Base-by-base conservation (phyloP, 2,113 vertebrate species). In the Aegotheles bennettii region DNA sequence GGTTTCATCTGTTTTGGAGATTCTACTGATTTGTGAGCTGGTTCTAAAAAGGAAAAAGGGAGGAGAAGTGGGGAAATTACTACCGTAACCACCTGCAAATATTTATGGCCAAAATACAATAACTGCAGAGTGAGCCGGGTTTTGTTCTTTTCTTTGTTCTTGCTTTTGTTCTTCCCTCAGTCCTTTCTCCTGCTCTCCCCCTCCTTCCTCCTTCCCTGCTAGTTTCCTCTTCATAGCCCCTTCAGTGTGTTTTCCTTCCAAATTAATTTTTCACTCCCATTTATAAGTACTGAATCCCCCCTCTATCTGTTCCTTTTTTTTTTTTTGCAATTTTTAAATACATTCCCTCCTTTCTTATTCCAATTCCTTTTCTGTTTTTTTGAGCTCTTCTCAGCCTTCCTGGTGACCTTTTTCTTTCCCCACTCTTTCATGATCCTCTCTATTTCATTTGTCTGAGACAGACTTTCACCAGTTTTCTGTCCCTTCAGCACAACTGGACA, bases 51-150 rank as follows among this genome's bases (percentile, higher is more conserved):
- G 26, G 33, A 82, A 87, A 78, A 60, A 31, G 57, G 89, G 80
- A 81, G 84, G 74, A 91, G 70, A 89, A 87, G 28, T 54, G 53
- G 20, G 23, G 61, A 89, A 95, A 91, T 83, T 91, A 93, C 81
- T 87, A 87, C 90, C 79, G 78, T 73, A 90, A 79, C 84, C 91
- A 94, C 92, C 92, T 96, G 91, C 86, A 95, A 96, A 86, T 95
- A 86, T 94, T 94, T 96, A 95, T 80, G 50, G 0, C 50, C 79
- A 81, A 86, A 95, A 90, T 54, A 89, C 63, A 93, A 69, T 87
- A 94, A 91, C 47, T 85, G 53, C 36, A 73, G 61, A 63, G 23
- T 17, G 42, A 94, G 33, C 13, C 0, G 5, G 35, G n/a, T 67
- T 95, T 87, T 91, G 56, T 42, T 78, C 36, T 76, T 80, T 77